Percentiles rank a stretch among this genome's conserved stretches.
Conservation (phyloP, 1,140 invertebrate genomes). For the Microplitis mediator region DNA sequence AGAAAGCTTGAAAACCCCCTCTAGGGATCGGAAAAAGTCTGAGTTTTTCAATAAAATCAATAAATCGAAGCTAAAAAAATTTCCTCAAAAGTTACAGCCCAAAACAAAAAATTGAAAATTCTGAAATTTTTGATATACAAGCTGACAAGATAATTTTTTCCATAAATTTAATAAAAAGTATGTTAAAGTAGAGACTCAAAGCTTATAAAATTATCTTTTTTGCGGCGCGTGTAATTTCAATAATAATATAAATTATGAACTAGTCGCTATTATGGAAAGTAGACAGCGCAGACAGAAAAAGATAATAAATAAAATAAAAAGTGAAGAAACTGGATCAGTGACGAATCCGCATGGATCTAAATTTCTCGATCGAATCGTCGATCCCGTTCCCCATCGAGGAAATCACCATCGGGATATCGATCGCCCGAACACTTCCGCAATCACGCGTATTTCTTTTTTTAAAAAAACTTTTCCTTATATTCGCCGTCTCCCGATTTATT, state of each 20-base stretch:
- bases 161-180: too few relatives aligned
- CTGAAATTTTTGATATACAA: too few relatives aligned
- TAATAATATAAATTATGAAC: neutral
- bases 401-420: constrained; percentile 23
- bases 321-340: constrained; percentile 48
- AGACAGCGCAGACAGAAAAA: constrained; percentile 7
- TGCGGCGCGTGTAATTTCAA: constrained; percentile 49
- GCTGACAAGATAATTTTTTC: too few relatives aligned
- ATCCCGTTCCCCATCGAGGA: constrained; percentile 31
- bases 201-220: constrained; percentile 45
- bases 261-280: too few relatives aligned
- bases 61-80: too few relatives aligned
- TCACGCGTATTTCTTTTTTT: neutral
- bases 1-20: too few relatives aligned
- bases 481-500: neutral
- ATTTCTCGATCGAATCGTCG: constrained; percentile 31
- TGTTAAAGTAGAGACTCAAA: too few relatives aligned
- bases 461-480: too few relatives aligned
- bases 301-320: constrained; percentile 24
- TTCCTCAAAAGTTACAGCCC: too few relatives aligned
- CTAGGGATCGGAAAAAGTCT: too few relatives aligned
- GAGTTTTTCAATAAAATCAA: too few relatives aligned
- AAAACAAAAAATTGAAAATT: too few relatives aligned
- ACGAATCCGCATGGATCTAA: constrained; percentile 25
- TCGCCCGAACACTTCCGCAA: constrained; percentile 24